These are phyloP conservation scores for Hylaeus volcanicus DNA, from an alignment of 1,140 invertebrate species.

Conservation along the genomic window DNA sequence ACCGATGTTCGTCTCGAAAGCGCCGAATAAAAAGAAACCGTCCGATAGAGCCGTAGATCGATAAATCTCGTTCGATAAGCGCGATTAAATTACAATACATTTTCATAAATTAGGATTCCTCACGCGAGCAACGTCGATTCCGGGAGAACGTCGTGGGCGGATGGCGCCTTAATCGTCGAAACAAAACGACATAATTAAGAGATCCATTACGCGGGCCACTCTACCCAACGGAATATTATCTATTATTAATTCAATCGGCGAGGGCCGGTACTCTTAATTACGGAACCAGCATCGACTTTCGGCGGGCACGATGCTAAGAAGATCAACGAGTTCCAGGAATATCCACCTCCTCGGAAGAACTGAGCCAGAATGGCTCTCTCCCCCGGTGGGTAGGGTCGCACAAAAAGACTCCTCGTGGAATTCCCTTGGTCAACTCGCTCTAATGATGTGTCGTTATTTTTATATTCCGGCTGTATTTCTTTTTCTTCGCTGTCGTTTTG, in stretches of 20 bases:
- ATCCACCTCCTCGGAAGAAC: neutral
- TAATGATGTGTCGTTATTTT: constrained; percentile 46
- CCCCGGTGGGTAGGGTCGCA: constrained; percentile 6
- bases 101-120: constrained; percentile 65
- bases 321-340: constrained; percentile 41
- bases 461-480: constrained; percentile 24
- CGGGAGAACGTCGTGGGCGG: constrained; percentile 55
- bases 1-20: too few relatives aligned
- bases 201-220: constrained; percentile 60
- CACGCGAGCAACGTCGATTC: constrained; percentile 41
- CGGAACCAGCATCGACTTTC: neutral
- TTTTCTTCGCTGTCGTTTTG: constrained; percentile 6
- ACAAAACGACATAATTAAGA: constrained; percentile 68
- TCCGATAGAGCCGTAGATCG: too few relatives aligned
- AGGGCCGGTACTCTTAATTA: constrained; percentile 55
- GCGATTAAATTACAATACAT: constrained; percentile 51
- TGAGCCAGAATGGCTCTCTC: neutral
- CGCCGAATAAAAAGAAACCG: too few relatives aligned
- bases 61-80: too few relatives aligned
- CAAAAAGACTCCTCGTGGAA: constrained; percentile 29
- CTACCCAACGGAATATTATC: constrained; percentile 31
- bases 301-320: neutral
- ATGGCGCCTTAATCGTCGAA: constrained; percentile 45
- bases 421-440: constrained; percentile 17
- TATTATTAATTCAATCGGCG: constrained; percentile 60